Percentiles rank a stretch among this genome's conserved stretches.
phyloP scores from a whole-genome alignment of 2,888 invertebrate genomes.

The Drosophila quinaria region DNA sequence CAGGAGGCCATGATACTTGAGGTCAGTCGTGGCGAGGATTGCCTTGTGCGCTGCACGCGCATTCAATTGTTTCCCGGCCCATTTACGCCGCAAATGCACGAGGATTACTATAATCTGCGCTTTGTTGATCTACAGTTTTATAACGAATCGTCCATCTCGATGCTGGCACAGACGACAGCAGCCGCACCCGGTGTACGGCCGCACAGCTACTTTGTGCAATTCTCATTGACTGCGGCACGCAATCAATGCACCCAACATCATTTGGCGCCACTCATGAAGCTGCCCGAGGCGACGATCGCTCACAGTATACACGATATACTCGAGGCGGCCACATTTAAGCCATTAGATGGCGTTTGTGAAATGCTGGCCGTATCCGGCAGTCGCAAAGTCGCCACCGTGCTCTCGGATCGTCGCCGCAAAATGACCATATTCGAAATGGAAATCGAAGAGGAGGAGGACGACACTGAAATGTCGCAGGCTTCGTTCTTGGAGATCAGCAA shows the following conservation, averaged over 20 bases:
- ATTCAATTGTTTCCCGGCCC: constrained; percentile 87
- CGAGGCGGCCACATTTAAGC: constrained; percentile 87
- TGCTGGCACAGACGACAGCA: constrained; percentile 88
- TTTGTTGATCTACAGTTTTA: constrained; percentile 92
- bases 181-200: constrained; percentile 86
- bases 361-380: constrained; percentile 94
- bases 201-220: constrained; percentile 86
- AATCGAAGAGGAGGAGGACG: constrained; percentile 95
- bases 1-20: constrained; percentile 84
- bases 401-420: constrained; percentile 92
- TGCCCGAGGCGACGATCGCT: constrained; percentile 79
- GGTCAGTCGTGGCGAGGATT: constrained; percentile 80
- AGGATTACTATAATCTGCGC: constrained; percentile 84
- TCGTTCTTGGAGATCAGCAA: constrained; percentile 84
- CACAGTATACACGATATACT: constrained; percentile 87
- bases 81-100: constrained; percentile 78
- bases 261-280: constrained; percentile 71
- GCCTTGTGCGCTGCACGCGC: constrained; percentile 86
- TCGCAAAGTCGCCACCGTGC: constrained; percentile 91
- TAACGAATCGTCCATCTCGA: constrained; percentile 88
- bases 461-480: constrained; percentile 87
- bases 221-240: constrained; percentile 83
- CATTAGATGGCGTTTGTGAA: constrained; percentile 89
- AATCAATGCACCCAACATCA: constrained; percentile 85
- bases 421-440: constrained; percentile 97